Conservation (phyloP, 2,888 invertebrate genomes). For the Melinaea menophilus region DNA sequence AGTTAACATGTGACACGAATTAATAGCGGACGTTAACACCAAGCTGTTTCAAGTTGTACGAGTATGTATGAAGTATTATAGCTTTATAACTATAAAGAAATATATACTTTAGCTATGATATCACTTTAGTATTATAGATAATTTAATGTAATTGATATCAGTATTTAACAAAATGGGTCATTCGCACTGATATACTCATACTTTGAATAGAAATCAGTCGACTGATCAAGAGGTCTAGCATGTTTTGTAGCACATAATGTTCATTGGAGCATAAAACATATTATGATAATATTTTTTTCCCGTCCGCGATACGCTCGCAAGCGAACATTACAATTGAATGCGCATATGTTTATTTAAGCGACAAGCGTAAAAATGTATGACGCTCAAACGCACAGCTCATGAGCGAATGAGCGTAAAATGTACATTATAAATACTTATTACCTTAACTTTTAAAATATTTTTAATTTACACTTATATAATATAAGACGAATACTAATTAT, state of each 20-base stretch:
- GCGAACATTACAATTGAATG: slow-evolving; percentile 24
- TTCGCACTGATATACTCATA: not conserved
- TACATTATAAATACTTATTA: not conserved
- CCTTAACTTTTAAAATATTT: too few relatives aligned
- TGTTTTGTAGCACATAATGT: slow-evolving; percentile 4
- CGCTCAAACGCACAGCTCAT: slow-evolving; percentile 5
- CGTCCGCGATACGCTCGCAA: slow-evolving; percentile 19
- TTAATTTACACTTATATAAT: too few relatives aligned
- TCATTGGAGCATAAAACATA: slow-evolving; percentile 9
- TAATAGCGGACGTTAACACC: slow-evolving; percentile 23
- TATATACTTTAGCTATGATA: too few relatives aligned
- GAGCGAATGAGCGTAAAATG: slow-evolving; percentile 14
- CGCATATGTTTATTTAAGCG: slow-evolving; percentile 22
- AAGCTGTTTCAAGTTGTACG: slow-evolving; percentile 4
- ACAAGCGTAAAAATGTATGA: slow-evolving; percentile 22
- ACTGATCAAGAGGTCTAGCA: not conserved
- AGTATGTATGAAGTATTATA: not conserved
- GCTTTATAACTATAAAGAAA: not conserved
- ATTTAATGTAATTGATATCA: not conserved
- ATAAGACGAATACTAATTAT: too few relatives aligned
- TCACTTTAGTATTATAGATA: too few relatives aligned
- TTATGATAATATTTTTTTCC: slow-evolving; percentile 8
- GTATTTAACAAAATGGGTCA: not conserved
- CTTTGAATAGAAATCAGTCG: not conserved
- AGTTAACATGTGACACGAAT: slow-evolving; percentile 29